Conservation (phyloP, 2,888 invertebrate species). For the Torymus texanus region DNA sequence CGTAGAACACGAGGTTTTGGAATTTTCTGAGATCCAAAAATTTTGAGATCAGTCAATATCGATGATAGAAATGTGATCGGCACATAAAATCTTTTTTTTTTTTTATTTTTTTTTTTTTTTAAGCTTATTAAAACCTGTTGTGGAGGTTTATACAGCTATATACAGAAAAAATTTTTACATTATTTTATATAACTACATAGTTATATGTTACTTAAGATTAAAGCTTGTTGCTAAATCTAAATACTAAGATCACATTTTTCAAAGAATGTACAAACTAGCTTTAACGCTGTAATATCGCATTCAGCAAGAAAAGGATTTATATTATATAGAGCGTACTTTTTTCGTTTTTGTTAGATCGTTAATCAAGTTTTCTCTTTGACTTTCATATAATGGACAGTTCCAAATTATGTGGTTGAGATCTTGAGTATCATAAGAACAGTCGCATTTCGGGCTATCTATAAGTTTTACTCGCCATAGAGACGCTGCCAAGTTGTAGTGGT, state of each 20-base stretch:
- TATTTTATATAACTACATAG: not conserved
- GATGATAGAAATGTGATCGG: too few species aligned
- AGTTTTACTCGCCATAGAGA: constrained; percentile 7
- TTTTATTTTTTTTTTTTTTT: too few species aligned
- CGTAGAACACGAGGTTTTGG: too few species aligned
- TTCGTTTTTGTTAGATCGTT: not conserved
- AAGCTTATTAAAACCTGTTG: too few species aligned
- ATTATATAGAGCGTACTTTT: not conserved
- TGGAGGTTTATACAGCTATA: too few species aligned
- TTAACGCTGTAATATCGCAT: not conserved
- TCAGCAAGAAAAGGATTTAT: constrained; percentile 2
- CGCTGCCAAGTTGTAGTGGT: constrained; percentile 17
- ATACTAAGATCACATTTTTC: not conserved
- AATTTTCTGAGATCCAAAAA: too few species aligned
- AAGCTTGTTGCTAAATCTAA: not conserved
- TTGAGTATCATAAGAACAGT: constrained; percentile 1
- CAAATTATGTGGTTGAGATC: constrained; percentile 20
- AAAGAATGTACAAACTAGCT: not conserved
- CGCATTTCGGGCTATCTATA: constrained; percentile 9
- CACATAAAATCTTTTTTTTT: too few species aligned
- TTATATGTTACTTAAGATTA: constrained; percentile 5
- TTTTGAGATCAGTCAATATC: too few species aligned
- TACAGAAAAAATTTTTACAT: too few species aligned
- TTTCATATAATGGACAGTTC: constrained; percentile 17
- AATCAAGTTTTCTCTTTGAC: not conserved